Evolutionary conservation across 2,888 invertebrate species (phyloP).

Genomic region (Crematogaster levior): DNA sequence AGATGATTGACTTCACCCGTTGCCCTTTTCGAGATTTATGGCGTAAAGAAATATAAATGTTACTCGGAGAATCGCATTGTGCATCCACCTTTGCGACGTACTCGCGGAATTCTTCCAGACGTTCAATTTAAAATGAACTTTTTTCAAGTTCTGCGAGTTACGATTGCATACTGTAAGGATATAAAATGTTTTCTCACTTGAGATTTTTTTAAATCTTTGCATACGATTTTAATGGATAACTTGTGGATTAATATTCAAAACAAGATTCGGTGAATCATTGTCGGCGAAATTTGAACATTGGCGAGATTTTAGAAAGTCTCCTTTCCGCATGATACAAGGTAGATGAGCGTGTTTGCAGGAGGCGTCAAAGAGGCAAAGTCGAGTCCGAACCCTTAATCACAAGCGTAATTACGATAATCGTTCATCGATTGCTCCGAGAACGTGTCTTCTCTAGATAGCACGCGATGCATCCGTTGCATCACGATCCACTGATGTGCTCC

Average conservation of each 20-base stretch:
- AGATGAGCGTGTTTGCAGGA: conserved; percentile 58
- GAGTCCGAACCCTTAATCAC: conserved; percentile 77
- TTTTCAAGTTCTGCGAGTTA: neutral
- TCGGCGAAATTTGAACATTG: conserved; percentile 61
- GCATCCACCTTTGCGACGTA: neutral
- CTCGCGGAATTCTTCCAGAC: neutral
- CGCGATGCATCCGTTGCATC: conserved; percentile 65
- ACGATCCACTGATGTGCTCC: conserved; percentile 33
- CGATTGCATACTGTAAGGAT: neutral
- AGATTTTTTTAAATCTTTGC: neutral
- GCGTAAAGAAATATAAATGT: conserved; percentile 35
- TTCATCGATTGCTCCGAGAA: conserved; percentile 79
- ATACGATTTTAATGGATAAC: neutral
- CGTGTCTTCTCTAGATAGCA: conserved; percentile 72
- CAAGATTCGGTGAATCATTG: conserved; percentile 29
- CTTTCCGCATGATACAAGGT: conserved; percentile 25
- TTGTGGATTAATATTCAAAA: neutral
- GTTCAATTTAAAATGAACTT: neutral
- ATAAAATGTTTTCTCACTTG: neutral
- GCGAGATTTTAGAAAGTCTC: conserved; percentile 80
- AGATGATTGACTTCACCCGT: conserved; percentile 37
- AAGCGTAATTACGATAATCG: conserved; percentile 81
- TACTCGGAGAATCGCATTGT: neutral
- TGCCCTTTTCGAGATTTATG: conserved; percentile 22
- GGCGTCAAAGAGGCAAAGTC: conserved; percentile 66